Conservation (phyloP, 2,113 vertebrate genomes). For the Delphinus delphis region DNA sequence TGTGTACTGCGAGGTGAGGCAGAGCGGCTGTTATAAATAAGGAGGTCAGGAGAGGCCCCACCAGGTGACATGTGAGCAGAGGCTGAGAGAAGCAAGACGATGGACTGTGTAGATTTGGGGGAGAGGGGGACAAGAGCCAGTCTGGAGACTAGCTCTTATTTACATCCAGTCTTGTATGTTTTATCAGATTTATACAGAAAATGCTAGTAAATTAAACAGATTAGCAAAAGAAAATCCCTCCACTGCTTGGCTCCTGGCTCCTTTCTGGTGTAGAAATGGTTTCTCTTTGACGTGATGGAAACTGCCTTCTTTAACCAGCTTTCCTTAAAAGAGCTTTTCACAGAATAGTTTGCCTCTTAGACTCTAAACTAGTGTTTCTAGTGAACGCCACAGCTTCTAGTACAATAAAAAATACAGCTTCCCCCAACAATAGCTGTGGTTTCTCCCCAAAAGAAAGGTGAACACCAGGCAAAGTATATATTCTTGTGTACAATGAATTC, state of each 20-base stretch:
- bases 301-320: neutral
- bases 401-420: neutral
- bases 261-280: neutral
- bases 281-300: neutral
- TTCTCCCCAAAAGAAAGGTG: neutral
- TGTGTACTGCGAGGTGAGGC: neutral
- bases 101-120: neutral
- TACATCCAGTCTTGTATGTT: neutral
- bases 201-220: neutral
- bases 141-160: neutral
- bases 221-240: neutral
- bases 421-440: neutral
- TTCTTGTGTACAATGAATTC: neutral
- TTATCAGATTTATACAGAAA: constrained; percentile 24
- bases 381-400: neutral
- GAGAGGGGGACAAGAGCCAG: neutral
- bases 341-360: neutral
- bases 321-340: constrained; percentile 22
- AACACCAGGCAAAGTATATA: neutral
- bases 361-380: neutral
- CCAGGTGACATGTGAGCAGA: neutral
- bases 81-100: neutral
- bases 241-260: neutral
- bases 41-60: neutral
- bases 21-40: neutral